Conservation (phyloP, 2,888 invertebrate species). For the Podotricha telesiphe region DNA sequence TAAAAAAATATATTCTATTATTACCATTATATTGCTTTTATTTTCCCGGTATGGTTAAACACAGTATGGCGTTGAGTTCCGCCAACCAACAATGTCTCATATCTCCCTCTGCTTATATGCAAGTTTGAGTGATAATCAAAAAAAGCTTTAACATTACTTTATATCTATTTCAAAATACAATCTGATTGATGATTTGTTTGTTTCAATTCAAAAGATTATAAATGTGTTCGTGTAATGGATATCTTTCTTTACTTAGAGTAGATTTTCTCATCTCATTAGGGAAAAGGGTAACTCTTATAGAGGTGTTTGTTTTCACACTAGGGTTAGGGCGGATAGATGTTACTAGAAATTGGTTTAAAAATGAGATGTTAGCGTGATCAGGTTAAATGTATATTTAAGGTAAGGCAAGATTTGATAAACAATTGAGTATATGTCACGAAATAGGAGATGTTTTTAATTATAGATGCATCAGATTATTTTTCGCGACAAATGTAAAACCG, state of each 20-base stretch:
- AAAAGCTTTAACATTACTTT: neutral
- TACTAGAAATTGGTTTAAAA: too few species aligned
- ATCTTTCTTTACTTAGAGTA: neutral
- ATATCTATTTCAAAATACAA: neutral
- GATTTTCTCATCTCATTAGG: neutral
- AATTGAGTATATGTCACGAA: too few species aligned
- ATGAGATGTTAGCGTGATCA: too few species aligned
- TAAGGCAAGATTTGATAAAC: too few species aligned
- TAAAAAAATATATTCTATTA: neutral
- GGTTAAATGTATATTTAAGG: too few species aligned
- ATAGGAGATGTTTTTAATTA: too few species aligned
- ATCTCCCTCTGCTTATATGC: too few species aligned
- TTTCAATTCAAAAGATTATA: conserved; percentile 11
- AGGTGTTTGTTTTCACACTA: neutral
- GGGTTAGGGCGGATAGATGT: neutral
- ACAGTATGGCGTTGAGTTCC: too few species aligned
- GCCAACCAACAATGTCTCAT: too few species aligned
- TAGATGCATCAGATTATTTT: too few species aligned
- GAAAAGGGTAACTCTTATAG: neutral
- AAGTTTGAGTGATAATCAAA: too few species aligned
- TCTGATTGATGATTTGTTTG: conserved; percentile 13
- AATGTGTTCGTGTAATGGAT: conserved; percentile 20
- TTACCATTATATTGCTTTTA: neutral
- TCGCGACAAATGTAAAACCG: too few species aligned
- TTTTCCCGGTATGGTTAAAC: neutral